Evolutionary conservation across 2,113 vertebrate genomes (phyloP).

Genomic region (cat (Felis catus)): DNA sequence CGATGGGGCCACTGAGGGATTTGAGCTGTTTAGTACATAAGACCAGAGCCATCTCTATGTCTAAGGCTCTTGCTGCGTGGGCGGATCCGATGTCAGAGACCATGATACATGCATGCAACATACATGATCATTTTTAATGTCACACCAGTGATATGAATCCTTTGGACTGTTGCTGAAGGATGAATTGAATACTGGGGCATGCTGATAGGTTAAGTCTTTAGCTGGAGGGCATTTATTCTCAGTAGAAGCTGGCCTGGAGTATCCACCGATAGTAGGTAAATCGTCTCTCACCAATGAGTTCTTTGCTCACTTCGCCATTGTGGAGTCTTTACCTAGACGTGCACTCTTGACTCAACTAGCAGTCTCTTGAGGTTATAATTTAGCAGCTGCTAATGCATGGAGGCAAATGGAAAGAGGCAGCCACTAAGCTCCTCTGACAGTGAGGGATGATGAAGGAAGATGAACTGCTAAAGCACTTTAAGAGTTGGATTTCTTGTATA

Average conservation of each 20-base stretch:
- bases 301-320: neutral
- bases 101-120: neutral
- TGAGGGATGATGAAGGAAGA: neutral
- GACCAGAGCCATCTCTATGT: neutral
- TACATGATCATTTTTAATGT: neutral
- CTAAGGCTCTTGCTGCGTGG: neutral
- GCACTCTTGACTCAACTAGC: neutral
- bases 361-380: neutral
- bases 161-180: slow-evolving; percentile 19
- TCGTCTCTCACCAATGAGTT: neutral
- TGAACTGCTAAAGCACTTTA: neutral
- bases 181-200: neutral
- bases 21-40: neutral
- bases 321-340: neutral
- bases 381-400: neutral
- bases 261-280: neutral
- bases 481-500: slow-evolving; percentile 32
- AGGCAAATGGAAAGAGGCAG: slow-evolving; percentile 18
- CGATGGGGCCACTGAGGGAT: neutral
- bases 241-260: neutral
- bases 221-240: neutral
- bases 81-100: neutral
- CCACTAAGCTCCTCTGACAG: neutral
- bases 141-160: neutral
- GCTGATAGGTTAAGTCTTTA: neutral